Evolutionary conservation across 2,113 vertebrate species (phyloP), one percentile per base, ranked within the genome.

Genomic region (Gallinago paraguaiae): DNA sequence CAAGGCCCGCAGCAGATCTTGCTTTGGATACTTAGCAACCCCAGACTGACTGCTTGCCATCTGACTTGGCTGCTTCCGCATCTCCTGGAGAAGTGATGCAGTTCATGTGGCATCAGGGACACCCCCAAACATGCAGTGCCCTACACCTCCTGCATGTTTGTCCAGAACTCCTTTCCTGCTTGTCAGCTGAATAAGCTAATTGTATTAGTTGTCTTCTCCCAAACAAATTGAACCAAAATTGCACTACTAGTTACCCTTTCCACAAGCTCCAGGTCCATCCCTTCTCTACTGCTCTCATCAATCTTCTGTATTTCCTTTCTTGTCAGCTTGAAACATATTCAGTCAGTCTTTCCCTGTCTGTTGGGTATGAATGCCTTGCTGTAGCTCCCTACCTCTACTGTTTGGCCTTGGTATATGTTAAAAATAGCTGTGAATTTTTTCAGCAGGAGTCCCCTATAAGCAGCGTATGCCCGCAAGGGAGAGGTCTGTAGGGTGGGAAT

Each of bases 301-400:
- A 1, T 27, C 33, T 57, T 60, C n/a, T 78, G 60, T 37, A 43
- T 54, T 74, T 60, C 23, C 23, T 93, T 53, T 14, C 39, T 45
- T 69, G 41, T 35, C 33, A 35, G 19, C 50, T 33, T 45, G 33
- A 90, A 31, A 24, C 20, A 1, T 6, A 30, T 76, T 50, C 7
- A 7, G 45, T 43, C 33, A 30, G 17, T 45, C 17, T 61, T 24
- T 16, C 53, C 17, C 9, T 28, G 0, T 24, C 51, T 48, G 20
- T 25, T 45, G 61, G 56, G 4, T 25, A 7, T 2, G 13, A 86
- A 45, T 6, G n/a, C 23, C 22, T 50, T 13, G 31, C 16, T 80
- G 37, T 37, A 28, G 50, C 10, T 39, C 2, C 33, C 78, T 11
- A 24, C 35, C 57, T 75, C 1, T 4, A 13, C 27, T 1, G 0